These are phyloP conservation scores for Poeciliopsis occidentalis DNA, from an alignment of 2,113 vertebrate genomes.

Conservation along the genomic window DNA sequence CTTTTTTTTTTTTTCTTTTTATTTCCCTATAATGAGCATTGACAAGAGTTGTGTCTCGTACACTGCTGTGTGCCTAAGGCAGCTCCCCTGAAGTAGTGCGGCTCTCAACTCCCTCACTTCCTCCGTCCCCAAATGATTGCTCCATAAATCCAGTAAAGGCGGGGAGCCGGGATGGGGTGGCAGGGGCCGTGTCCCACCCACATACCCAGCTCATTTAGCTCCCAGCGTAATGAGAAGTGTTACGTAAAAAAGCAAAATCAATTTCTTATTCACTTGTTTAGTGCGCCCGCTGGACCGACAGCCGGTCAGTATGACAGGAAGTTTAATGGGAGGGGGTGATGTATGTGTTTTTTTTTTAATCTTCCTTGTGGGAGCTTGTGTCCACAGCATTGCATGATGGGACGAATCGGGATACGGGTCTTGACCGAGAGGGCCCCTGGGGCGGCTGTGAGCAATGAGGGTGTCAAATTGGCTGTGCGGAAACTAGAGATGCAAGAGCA, in stretches of 20 bases:
- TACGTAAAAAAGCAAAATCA: slow-evolving; percentile 59
- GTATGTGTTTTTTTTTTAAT: no score
- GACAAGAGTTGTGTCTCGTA: slow-evolving; percentile 2
- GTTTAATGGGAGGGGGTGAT: slow-evolving; percentile 50
- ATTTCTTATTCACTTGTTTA: slow-evolving; percentile 62
- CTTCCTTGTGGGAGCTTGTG: slow-evolving; percentile 12
- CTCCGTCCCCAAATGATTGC: slow-evolving; percentile 58
- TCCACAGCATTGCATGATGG: slow-evolving; percentile 56
- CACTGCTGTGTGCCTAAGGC: slow-evolving; percentile 2
- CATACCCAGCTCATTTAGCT: slow-evolving; percentile 55
- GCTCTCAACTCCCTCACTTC: slow-evolving; percentile 37
- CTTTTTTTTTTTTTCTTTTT: not conserved
- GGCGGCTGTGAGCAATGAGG: slow-evolving; percentile 32
- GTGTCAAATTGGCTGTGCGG: slow-evolving; percentile 42
- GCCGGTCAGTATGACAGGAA: slow-evolving; percentile 59
- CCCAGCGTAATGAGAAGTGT: slow-evolving; percentile 53
- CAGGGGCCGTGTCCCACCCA: not conserved
- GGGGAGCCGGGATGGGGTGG: not conserved
- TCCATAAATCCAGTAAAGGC: slow-evolving; percentile 43
- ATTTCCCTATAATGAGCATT: slow-evolving; percentile 20
- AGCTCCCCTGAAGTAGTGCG: slow-evolving; percentile 34
- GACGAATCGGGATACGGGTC: slow-evolving; percentile 18
- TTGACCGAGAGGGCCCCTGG: not conserved
- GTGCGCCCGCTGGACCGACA: slow-evolving; percentile 53
- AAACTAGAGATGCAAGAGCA: slow-evolving; percentile 10